These are phyloP conservation scores for Eupeodes corollae DNA, from an alignment of 1,140 invertebrate genomes.

Conservation along the genomic window DNA sequence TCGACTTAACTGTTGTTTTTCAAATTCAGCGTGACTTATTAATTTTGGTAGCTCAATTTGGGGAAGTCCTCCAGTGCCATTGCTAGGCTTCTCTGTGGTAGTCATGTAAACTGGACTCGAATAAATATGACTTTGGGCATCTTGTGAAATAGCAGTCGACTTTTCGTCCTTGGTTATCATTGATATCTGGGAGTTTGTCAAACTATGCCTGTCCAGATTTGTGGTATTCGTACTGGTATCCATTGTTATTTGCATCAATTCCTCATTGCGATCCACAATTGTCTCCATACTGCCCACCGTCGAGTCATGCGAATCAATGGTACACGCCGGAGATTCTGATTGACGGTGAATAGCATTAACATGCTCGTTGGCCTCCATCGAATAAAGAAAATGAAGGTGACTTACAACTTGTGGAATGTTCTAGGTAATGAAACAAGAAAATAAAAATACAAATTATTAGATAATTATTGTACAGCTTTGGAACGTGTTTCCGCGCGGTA, in stretches of 20 bases:
- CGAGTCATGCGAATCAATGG: conserved; percentile 33
- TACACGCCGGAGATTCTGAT: conserved; percentile 30
- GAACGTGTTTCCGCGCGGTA: no score
- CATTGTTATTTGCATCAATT: conserved; percentile 20
- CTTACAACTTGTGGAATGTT: no score
- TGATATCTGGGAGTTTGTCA: conserved; percentile 29
- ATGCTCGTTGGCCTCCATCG: no score
- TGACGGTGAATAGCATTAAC: conserved; percentile 14
- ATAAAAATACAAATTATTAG: no score
- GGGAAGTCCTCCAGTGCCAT: conserved; percentile 4
- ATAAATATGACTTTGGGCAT: conserved; percentile 35
- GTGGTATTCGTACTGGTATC: conserved; percentile 27
- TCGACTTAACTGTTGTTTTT: conserved; percentile 17
- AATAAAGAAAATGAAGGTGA: no score
- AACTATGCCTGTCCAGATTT: conserved; percentile 16
- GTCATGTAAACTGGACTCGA: conserved; percentile 27
- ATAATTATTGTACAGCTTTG: no score
- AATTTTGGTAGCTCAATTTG: conserved; percentile 16
- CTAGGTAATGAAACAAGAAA: no score
- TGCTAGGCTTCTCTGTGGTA: conserved; percentile 23
- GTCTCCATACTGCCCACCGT: conserved; percentile 33
- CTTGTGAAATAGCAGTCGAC: conserved; percentile 9
- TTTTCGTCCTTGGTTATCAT: conserved; percentile 17
- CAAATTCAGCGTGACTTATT: conserved; percentile 29
- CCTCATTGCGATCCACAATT: conserved; percentile 30